phyloP scores from a whole-genome alignment of 2,888 invertebrate genomes.

The Gerris lacustris region DNA sequence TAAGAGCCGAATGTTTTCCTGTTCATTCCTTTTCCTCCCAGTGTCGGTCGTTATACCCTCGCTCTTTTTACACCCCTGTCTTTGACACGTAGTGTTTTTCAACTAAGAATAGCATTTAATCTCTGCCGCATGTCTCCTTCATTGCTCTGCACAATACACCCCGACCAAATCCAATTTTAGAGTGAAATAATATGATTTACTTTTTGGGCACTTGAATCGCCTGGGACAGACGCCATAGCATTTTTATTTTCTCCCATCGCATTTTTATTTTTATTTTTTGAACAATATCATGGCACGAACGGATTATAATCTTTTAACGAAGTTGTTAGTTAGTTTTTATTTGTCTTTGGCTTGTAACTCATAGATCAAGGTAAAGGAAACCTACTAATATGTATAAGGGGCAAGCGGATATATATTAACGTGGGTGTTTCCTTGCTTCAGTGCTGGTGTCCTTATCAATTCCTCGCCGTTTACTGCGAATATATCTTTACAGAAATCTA shows the following conservation, averaged over 20 bases:
- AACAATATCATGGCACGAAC: no score
- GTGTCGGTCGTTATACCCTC: neutral
- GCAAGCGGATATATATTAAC: neutral
- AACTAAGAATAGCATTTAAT: neutral
- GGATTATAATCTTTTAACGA: neutral
- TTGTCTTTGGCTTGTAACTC: conserved; percentile 1
- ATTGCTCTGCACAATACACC: neutral
- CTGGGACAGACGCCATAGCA: neutral
- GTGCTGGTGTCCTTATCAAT: neutral
- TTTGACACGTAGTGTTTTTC: neutral
- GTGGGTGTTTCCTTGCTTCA: neutral
- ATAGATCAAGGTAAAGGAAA: neutral
- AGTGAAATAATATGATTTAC: neutral
- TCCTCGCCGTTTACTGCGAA: neutral
- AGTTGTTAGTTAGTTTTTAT: neutral
- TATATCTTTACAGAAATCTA: neutral
- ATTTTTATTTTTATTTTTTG: no score
- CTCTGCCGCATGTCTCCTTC: neutral
- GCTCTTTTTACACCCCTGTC: neutral
- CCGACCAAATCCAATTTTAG: neutral
- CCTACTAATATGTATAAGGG: neutral
- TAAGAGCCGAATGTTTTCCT: neutral
- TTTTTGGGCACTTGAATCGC: neutral
- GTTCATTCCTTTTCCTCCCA: neutral
- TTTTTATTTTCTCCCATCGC: no score